Conservation (phyloP, 2,888 invertebrate species). For the Pimpla rufipes region DNA sequence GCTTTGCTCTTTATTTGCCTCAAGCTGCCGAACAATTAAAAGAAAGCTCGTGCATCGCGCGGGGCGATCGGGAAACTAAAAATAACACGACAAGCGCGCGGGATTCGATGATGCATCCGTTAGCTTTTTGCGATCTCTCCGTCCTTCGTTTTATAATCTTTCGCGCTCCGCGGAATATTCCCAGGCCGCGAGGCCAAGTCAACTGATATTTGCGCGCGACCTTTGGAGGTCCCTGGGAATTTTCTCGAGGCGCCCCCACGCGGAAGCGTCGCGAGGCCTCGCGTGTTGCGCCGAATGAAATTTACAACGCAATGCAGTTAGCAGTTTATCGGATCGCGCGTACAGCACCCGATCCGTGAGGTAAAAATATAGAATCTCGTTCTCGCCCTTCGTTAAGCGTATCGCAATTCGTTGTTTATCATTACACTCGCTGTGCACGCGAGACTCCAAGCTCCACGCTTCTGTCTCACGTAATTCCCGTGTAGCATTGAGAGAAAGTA, state of each 20-base stretch:
- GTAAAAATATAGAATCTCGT: constrained; percentile 2
- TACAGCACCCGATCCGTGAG: not conserved
- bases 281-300: not conserved
- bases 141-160: not conserved
- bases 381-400: not conserved
- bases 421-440: constrained; percentile 6
- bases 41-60: constrained; percentile 19
- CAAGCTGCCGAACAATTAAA: constrained; percentile 1
- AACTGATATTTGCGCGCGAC: not conserved
- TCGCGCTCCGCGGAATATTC: not conserved
- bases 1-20: not conserved
- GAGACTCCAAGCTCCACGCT: not conserved
- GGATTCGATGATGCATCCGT: not conserved
- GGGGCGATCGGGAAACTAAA: constrained; percentile 14
- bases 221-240: constrained; percentile 1
- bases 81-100: constrained; percentile 3
- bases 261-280: not conserved
- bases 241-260: not conserved
- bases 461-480: not conserved
- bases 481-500: not conserved
- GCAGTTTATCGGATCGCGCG: constrained; percentile 11
- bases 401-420: constrained; percentile 22
- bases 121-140: not conserved
- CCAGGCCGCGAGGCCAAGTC: not conserved
- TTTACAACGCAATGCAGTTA: not conserved